Evolutionary conservation across 2,888 invertebrate species (phyloP).

Genomic region (Caenorhabditis wallacei): DNA sequence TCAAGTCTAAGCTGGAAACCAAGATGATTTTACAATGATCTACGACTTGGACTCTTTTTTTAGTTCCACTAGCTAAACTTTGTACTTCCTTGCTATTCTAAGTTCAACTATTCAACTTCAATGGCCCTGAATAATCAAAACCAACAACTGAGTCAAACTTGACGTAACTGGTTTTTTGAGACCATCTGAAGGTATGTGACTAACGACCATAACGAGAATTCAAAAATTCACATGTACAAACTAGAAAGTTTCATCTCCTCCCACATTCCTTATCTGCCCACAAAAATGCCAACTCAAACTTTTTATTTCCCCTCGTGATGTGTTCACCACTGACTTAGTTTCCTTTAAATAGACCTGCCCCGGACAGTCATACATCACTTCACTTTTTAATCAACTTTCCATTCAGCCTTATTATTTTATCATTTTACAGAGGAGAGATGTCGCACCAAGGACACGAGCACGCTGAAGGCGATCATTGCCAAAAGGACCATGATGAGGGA

Average conservation of each 20-base stretch:
- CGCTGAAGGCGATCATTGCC: slow-evolving; percentile 36
- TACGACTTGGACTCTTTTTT: too few species aligned
- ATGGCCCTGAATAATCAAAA: too few species aligned
- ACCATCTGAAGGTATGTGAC: slow-evolving; percentile 9
- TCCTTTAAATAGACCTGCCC: slow-evolving; percentile 47
- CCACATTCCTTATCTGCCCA: slow-evolving; percentile 37
- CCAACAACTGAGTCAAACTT: too few species aligned
- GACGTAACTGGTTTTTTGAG: too few species aligned
- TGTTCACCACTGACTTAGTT: slow-evolving; percentile 38
- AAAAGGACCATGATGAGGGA: slow-evolving; percentile 45
- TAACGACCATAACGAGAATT: slow-evolving; percentile 25
- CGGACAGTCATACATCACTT: slow-evolving; percentile 7
- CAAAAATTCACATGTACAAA: slow-evolving; percentile 18
- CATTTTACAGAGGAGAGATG: slow-evolving; percentile 22
- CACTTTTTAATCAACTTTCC: background rate
- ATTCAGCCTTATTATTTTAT: background rate
- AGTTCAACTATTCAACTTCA: too few species aligned
- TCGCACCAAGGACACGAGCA: slow-evolving; percentile 50
- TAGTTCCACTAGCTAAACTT: too few species aligned
- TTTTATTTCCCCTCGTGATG: slow-evolving; percentile 53
- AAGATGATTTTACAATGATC: too few species aligned
- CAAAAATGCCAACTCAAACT: slow-evolving; percentile 46
- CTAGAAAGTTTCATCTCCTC: slow-evolving; percentile 18
- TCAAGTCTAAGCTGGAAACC: too few species aligned
- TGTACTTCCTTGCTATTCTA: too few species aligned